Evolutionary conservation across 1,140 invertebrate genomes (phyloP), one percentile per base, ranked within the genome.

Genomic region (Delia radicum): DNA sequence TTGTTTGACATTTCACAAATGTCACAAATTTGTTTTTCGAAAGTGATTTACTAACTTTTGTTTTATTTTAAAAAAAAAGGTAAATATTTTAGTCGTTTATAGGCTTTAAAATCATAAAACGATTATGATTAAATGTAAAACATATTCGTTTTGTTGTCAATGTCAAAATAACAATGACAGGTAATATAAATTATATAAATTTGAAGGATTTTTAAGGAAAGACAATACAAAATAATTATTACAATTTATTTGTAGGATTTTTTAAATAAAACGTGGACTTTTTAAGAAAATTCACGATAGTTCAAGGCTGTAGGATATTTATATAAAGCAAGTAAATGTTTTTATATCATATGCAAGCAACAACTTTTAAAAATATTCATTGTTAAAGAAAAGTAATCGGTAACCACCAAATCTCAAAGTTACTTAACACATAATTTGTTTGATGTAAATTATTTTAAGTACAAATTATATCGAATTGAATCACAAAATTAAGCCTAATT

Each of bases 161-260:
- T 21, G 48, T 24, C n/a, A 55, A n/a, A 55, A 37, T 37, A 13
- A 37, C 33, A 55, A 55, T 55, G n/a, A 55, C 48, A 55, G 48
- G 18, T 21, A 55, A 55, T 55, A 55, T 21, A 55, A 55, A 6
- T n/a, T 5, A 21, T 10, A 37, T 10, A 21, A 6, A n/a, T 55
- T 6, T 55, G 21, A 55, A 55, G 48, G 48, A 21, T 55, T 55
- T 55, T 55, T 37, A 37, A 37, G 33, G 18, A 21, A n/a, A 18
- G 18, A 29, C 63, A 67, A 67, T 18, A 67, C 12, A 13, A 67
- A 67, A 67, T 67, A 31, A 67, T 67, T 67, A 67, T 67, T 67
- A 29, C 27, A 67, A 67, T 31, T 29, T 31, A 31, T 67, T 31
- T 5, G 5, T 15, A 31, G 10, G 21, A 18, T 31, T 67, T 29